Evolutionary conservation across 2,888 invertebrate species (phyloP).

Genomic region (Ophion ventricosus): DNA sequence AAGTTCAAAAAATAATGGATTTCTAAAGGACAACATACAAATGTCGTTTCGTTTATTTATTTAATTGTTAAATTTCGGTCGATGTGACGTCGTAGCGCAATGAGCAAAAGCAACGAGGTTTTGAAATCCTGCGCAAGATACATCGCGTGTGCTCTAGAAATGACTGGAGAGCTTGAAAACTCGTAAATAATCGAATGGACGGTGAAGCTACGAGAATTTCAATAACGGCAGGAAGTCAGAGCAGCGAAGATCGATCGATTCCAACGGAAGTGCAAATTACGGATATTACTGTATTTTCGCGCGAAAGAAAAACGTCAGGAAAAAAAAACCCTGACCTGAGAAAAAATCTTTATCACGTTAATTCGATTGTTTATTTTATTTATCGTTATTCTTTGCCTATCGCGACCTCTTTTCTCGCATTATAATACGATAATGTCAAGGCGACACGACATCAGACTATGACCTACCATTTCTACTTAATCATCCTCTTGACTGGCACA

Average conservation of each 20-base stretch:
- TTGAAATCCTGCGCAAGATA: neutral
- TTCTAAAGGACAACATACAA: neutral
- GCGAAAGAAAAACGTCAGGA: neutral
- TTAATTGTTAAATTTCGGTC: neutral
- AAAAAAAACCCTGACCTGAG: slow-evolving; percentile 7
- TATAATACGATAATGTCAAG: slow-evolving; percentile 47
- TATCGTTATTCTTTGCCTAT: neutral
- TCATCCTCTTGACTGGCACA: slow-evolving; percentile 1
- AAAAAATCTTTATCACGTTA: neutral
- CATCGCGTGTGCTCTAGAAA: neutral
- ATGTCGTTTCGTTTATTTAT: neutral
- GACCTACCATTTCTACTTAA: slow-evolving; percentile 46
- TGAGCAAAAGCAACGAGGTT: neutral
- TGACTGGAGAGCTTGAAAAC: slow-evolving; percentile 12
- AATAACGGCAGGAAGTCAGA: neutral
- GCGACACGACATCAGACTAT: slow-evolving; percentile 35
- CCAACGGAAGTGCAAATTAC: slow-evolving; percentile 17
- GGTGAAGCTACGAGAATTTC: slow-evolving; percentile 13
- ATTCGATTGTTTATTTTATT: neutral
- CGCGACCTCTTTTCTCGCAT: slow-evolving; percentile 28
- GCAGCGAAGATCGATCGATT: slow-evolving; percentile 38
- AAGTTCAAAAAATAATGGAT: neutral
- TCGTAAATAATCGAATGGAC: slow-evolving; percentile 55
- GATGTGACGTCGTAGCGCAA: neutral
- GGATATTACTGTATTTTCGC: neutral